phyloP scores from a whole-genome alignment of 2,797 vertebrate genomes.

The Eulemur albifrons region DNA sequence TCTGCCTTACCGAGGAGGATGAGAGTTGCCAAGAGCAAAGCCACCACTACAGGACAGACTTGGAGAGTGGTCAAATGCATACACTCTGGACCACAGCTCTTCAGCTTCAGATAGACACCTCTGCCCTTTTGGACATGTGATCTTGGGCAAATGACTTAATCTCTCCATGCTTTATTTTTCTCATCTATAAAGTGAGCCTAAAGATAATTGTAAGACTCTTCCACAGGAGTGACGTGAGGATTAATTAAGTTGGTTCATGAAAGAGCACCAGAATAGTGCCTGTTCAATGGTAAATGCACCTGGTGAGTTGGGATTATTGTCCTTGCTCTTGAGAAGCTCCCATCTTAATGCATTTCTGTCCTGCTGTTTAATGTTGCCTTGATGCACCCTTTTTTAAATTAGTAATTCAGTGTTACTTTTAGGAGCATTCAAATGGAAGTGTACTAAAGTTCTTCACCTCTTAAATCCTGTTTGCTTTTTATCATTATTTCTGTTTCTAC shows the following conservation, averaged over 20 bases:
- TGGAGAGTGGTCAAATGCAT: background rate
- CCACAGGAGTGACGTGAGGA: background rate
- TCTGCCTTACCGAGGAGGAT: background rate
- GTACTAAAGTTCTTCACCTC: background rate
- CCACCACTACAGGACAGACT: background rate
- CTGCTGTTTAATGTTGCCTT: background rate
- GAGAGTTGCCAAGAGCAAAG: background rate
- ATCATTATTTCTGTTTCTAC: background rate
- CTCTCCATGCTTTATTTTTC: background rate
- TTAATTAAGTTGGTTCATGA: background rate
- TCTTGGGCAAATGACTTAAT: background rate
- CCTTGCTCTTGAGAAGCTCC: background rate
- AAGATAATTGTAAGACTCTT: background rate
- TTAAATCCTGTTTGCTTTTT: background rate
- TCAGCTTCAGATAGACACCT: background rate
- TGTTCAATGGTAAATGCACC: background rate
- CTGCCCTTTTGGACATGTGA: background rate
- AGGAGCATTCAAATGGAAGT: background rate
- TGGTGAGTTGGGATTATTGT: background rate
- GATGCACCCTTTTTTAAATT: background rate
- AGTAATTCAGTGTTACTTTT: background rate
- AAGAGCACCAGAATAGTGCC: background rate
- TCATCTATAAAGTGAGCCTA: background rate
- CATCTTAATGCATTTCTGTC: background rate
- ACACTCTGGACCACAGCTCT: background rate